Evolutionary conservation across 2,888 invertebrate species (phyloP).

Genomic region (Calliphora vomitoria): DNA sequence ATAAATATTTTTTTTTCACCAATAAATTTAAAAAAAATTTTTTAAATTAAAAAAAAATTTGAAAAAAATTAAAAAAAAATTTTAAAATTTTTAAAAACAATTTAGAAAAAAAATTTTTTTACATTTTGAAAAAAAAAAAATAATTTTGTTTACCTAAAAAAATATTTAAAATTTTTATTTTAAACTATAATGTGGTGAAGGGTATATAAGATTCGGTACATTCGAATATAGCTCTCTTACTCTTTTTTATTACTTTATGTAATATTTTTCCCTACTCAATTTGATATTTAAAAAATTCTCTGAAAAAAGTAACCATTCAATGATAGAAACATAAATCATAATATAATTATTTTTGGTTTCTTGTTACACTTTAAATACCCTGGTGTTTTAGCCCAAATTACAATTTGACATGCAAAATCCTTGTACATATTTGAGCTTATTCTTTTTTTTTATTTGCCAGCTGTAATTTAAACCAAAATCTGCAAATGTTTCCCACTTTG

Average conservation of each 20-base stretch:
- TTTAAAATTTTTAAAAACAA: too few relatives aligned
- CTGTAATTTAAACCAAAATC: slow-evolving; percentile 71
- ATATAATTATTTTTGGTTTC: slow-evolving; percentile 57
- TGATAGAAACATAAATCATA: slow-evolving; percentile 73
- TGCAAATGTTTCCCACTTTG: slow-evolving; percentile 73
- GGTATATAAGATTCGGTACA: too few relatives aligned
- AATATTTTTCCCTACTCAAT: background rate
- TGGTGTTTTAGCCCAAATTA: slow-evolving; percentile 66
- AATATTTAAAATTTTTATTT: too few relatives aligned
- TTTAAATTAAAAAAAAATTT: too few relatives aligned
- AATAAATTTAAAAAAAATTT: too few relatives aligned
- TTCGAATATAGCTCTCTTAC: too few relatives aligned
- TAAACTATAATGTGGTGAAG: too few relatives aligned
- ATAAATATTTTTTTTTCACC: too few relatives aligned
- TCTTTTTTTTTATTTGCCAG: slow-evolving; percentile 31
- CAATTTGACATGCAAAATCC: slow-evolving; percentile 74
- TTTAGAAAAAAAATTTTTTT: too few relatives aligned
- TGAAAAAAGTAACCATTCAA: background rate
- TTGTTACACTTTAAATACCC: slow-evolving; percentile 69
- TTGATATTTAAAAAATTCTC: background rate
- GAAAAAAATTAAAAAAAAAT: too few relatives aligned
- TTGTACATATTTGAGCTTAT: slow-evolving; percentile 25
- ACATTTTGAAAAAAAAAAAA: too few relatives aligned
- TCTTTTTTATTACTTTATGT: background rate
- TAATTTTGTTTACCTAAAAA: too few relatives aligned